phyloP scores from a whole-genome alignment of 2,113 vertebrate genomes.

The Pheucticus melanocephalus region DNA sequence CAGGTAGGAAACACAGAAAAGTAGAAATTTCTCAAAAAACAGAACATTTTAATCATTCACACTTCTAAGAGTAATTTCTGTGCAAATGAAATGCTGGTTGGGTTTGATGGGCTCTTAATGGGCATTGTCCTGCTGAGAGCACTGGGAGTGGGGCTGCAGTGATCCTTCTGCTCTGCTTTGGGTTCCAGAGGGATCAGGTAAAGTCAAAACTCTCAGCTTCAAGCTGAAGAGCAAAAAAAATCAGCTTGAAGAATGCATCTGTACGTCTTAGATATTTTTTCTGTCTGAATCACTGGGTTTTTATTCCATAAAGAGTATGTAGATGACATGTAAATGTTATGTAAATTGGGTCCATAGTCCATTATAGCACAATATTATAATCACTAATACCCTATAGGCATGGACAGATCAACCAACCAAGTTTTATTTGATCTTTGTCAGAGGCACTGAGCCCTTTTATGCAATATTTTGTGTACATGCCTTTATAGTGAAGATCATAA shows the following conservation, averaged over 20 bases:
- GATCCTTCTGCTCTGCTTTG: neutral
- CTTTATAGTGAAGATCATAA: constrained; percentile 2
- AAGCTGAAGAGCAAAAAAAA: neutral
- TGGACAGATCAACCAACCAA: constrained; percentile 33
- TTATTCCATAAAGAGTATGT: constrained; percentile 25
- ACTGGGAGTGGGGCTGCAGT: neutral
- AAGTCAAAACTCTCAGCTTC: neutral
- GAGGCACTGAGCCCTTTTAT: constrained; percentile 15
- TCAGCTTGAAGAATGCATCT: neutral
- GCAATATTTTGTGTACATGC: constrained; percentile 17
- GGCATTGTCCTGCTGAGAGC: neutral
- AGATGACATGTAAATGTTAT: constrained; percentile 47
- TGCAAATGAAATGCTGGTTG: neutral
- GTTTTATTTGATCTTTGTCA: constrained; percentile 61
- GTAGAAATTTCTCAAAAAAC: neutral
- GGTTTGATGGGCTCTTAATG: neutral
- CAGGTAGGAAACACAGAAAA: neutral
- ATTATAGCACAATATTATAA: constrained; percentile 54
- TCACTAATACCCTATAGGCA: constrained; percentile 61
- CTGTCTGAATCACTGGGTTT: neutral
- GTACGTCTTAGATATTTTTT: constrained; percentile 29
- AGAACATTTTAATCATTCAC: neutral
- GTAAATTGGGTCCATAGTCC: constrained; percentile 41
- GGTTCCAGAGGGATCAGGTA: neutral
- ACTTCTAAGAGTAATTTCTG: neutral